phyloP scores from a whole-genome alignment of 2,797 vertebrate genomes.

The Propithecus deckenii region DNA sequence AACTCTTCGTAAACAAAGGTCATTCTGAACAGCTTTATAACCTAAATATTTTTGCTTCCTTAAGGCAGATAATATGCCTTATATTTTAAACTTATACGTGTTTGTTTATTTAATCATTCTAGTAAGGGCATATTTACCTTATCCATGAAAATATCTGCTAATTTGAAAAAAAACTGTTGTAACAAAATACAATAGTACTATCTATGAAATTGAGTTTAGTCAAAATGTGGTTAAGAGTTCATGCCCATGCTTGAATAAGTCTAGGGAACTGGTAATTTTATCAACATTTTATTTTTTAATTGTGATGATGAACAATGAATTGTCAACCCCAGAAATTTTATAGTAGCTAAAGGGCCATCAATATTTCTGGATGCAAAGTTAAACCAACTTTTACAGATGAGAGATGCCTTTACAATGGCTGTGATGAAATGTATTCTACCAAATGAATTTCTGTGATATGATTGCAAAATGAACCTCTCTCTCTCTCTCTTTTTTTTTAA shows the following conservation, averaged over 20 bases:
- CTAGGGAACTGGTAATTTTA: slow-evolving; percentile 46
- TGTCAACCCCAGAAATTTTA: slow-evolving; percentile 75
- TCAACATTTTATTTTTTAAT: slow-evolving; percentile 67
- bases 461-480: slow-evolving; percentile 75
- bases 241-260: slow-evolving; percentile 21
- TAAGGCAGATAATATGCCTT: background rate
- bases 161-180: background rate
- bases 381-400: slow-evolving; percentile 79
- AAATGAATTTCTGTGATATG: slow-evolving; percentile 81
- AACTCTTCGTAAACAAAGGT: background rate
- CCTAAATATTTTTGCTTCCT: background rate
- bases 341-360: slow-evolving; percentile 72
- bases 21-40: background rate
- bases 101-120: slow-evolving; percentile 9
- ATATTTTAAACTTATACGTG: background rate
- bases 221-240: slow-evolving; percentile 30
- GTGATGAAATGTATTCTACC: slow-evolving; percentile 74
- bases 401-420: slow-evolving; percentile 73
- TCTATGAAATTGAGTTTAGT: slow-evolving; percentile 30
- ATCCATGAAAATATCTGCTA: background rate
- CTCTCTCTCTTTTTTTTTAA: slow-evolving; percentile 68
- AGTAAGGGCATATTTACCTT: background rate
- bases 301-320: slow-evolving; percentile 53
- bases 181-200: background rate
- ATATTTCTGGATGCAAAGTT: slow-evolving; percentile 75